Base-by-base conservation (phyloP, 2,113 vertebrate genomes). In the Aphyosemion australe region DNA sequence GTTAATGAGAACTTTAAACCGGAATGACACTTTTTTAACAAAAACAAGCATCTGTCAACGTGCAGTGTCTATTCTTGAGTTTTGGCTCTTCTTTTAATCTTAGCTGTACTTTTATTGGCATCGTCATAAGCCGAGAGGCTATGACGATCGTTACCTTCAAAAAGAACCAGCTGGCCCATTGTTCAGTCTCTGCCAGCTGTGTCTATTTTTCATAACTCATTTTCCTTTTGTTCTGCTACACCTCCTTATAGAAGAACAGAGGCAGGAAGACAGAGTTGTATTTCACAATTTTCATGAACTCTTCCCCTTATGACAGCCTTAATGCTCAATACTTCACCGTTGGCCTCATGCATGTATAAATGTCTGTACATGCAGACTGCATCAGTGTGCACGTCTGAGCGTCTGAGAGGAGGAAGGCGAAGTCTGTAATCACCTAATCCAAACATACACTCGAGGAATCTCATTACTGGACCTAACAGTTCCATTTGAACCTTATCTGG, bases 341-440 rank as follows among this genome's bases (percentile, higher is more conserved):
- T 11, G 61, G 62, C 42, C 32, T 65, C 2, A 26, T 51, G 72
- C 32, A 20, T 51, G 64, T 61, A 26, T 49, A 42, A 42, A 54
- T 16, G 60, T 50, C 20, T 12, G 53, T 48, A 39, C 58, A 70
- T 63, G 21, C 65, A 45, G 53, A 32, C 37, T 65, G 62, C 69
- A 70, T 63, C 63, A 46, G 1, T 21, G 55, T 77, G 79, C 67
- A 84, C 52, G 74, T 80, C 78, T 77, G 74, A 79, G 70, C 75
- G 83, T 80, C 69, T 78, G 64, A 19, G 42, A 81, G 79, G 86
- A 86, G 87, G 87, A 88, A 87, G 78, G 85, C 84, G 31, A 74
- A 74, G 83, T 86, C 87, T 90, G 91, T 93, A 93, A 92, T 92
- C 90, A 92, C 82, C 88, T 91, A 92, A 93, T 92, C 87, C 90